A percentile compares a stretch with the other conserved stretches of the same genome.
These are phyloP conservation scores for Rallus crepitans DNA, from an alignment of 2,797 vertebrate genomes.

Conservation along the genomic window DNA sequence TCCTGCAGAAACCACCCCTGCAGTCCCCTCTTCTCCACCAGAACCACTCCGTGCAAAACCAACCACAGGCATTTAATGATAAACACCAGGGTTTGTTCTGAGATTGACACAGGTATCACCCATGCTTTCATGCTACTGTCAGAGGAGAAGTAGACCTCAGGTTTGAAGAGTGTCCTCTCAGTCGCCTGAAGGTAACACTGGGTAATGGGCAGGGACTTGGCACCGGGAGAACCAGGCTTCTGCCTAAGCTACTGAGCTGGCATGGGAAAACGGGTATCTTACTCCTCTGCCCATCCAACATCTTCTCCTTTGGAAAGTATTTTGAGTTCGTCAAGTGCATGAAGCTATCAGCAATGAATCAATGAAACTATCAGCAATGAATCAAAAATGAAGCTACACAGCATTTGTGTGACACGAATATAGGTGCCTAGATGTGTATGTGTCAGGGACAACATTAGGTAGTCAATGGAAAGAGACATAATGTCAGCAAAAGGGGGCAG, in stretches of 20 bases:
- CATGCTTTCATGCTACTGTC: rapidly evolving
- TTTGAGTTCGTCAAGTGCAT: background rate
- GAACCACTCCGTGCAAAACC: too few relatives aligned
- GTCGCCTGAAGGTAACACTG: background rate
- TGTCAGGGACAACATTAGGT: background rate
- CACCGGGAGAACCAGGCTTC: background rate
- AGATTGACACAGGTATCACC: rapidly evolving
- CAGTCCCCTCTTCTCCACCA: too few relatives aligned
- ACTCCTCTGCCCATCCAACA: rapidly evolving
- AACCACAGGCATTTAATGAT: background rate
- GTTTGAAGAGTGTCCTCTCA: background rate
- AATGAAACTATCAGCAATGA: background rate
- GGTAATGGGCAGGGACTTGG: rapidly evolving
- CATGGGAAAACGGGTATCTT: background rate
- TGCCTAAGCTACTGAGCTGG: background rate
- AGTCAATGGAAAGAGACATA: background rate
- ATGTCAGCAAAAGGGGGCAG: background rate
- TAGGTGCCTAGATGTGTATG: background rate
- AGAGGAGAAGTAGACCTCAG: background rate
- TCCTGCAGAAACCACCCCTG: too few relatives aligned
- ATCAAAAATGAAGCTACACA: too few relatives aligned
- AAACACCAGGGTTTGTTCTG: background rate
- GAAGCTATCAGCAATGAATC: background rate
- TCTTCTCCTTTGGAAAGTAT: background rate
- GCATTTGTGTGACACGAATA: background rate